Base-by-base conservation (phyloP, 1,140 invertebrate genomes). In the Centruroides sculpturatus region DNA sequence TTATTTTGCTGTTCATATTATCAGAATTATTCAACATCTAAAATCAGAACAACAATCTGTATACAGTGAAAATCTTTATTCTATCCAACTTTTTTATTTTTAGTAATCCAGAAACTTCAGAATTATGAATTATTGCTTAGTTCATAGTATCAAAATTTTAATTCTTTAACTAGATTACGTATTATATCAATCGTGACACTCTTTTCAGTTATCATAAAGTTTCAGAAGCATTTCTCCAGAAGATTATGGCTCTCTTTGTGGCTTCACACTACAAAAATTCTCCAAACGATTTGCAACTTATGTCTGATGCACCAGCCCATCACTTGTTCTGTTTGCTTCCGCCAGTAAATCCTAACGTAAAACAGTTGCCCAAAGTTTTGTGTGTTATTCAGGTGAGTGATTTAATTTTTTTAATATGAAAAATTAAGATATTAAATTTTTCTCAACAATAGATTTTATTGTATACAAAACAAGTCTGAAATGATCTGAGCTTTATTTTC, bases 241-340 rank as follows among this genome's bases (percentile, higher is more conserved):
- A 87, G 67, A 69, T 99, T 0, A 89, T 99, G 61, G 82, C 89
- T 47, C 82, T 99, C 5, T 97, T 93, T 73, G 95, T 98, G 0
- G 83, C 96, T 0, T 98, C 95, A 11, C 96, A 99, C 79, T 99
- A 99, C 72, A 98, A 96, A 83, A 99, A 99, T 75, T 92, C 87
- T 59, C 97, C 97, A 1, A 98, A 99, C 79, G 97, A 99, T 78
- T 77, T 99, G 9, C 95, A 99, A 80, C 87, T 99, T 82, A 82
- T 99, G 76, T 95, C 94, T 10, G 97, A 99, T 80, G 95, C 96
- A 9, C 96, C 96, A 0, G 93, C 92, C 5, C 96, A 99, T 78
- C 89, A 97, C 75, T 73, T 99, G 23, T 99, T 98, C 77, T 95
- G 92, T 70, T 76, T 99, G 12, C 77, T 99, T 55, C 91, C 91